Base-by-base conservation (phyloP, 2,888 invertebrate species). In the Macropis europaea region DNA sequence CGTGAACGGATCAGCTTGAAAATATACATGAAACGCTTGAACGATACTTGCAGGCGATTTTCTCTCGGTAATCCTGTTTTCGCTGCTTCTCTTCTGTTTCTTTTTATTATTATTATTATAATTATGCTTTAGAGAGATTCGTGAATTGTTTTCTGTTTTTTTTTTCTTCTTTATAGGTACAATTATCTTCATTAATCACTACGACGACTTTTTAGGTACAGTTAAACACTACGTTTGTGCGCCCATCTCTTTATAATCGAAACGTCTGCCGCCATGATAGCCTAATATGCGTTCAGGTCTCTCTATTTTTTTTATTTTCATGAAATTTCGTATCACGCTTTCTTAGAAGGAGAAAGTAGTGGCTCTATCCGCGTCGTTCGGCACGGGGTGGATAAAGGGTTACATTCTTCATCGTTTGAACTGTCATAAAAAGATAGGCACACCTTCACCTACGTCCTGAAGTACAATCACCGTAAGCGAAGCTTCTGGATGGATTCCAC, bases 401-500 rank as follows among this genome's bases (percentile, higher is more conserved):
- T 11, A 26, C 42, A 32, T 26, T 30, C 36, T 32, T 67, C 32
- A 47, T 68, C 28, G 36, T 45, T 56, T 38, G 34, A 42, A 45
- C 57, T 77, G 34, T 74, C 74, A 71, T 76, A 81, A 82, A 82
- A 76, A 79, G 84, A 86, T 81, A 82, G 85, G 83, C 86, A 83
- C 84, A 83, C 84, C 80, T 82, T 86, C 81, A 83, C 77, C 84
- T 84, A 85, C 76, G 82, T 77, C 66, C 82, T 87, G 86, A 88
- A 87, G 85, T 88, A 87, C 88, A 87, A 86, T 88, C 86, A 87
- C 86, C 88, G 85, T 88, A 86, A 88, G 86, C 86, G 85, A 88
- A 88, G 86, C 86, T 86, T 87, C 80, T 88, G 88, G 88, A 88
- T 88, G 88, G 88, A 88, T 85, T 88, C 84, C 82, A 85, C 85